These are phyloP conservation scores for Symphodus melops DNA, from an alignment of 2,113 vertebrate genomes.

Conservation along the genomic window DNA sequence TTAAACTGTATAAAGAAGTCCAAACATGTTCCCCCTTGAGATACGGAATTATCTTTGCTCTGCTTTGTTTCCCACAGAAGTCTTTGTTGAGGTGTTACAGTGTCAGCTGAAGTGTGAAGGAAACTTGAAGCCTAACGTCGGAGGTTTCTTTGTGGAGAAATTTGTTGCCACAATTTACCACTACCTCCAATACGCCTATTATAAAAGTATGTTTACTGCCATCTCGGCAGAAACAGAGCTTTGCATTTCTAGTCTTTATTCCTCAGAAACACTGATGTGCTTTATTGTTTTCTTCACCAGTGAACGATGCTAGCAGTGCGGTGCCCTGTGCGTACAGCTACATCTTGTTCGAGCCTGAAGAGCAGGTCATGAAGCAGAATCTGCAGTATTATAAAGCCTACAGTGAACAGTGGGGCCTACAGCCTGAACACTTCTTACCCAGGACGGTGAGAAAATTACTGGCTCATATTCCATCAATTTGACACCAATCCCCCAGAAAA, in stretches of 20 bases:
- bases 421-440: constrained; percentile 84
- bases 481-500: no score
- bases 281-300: constrained; percentile 66
- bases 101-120: constrained; percentile 89
- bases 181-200: constrained; percentile 92
- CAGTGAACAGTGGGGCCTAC: constrained; percentile 87
- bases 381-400: constrained; percentile 90
- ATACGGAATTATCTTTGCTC: neutral
- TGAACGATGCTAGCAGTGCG: constrained; percentile 86
- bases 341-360: constrained; percentile 88
- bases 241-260: neutral
- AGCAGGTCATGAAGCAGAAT: constrained; percentile 90
- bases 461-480: no score
- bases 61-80: constrained; percentile 77
- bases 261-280: neutral
- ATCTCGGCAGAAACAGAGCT: neutral
- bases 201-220: constrained; percentile 85
- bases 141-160: constrained; percentile 90
- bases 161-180: constrained; percentile 92
- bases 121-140: constrained; percentile 87
- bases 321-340: constrained; percentile 89
- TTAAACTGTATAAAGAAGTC: no score
- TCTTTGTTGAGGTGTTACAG: constrained; percentile 82
- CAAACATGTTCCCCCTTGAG: no score
- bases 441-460: constrained; percentile 74